Percentiles rank a stretch among this genome's conserved stretches.
Evolutionary conservation across 2,797 vertebrate genomes (phyloP).

Genomic region (Nannoperca australis): DNA sequence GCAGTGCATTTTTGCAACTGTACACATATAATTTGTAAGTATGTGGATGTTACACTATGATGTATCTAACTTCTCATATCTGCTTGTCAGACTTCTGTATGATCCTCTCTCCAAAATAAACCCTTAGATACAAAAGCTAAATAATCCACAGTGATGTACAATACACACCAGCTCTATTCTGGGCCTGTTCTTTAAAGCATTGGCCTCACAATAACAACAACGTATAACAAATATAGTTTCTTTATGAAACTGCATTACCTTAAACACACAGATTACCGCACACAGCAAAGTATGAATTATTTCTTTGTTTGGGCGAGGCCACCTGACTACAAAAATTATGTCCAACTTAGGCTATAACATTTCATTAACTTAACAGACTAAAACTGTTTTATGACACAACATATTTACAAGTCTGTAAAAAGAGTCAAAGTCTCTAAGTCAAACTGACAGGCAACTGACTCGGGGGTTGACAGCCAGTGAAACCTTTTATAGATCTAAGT

Average conservation of each 20-base stretch:
- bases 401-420: slow-evolving; percentile 55
- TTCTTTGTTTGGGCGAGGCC: slow-evolving; percentile 3
- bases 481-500: slow-evolving; percentile 44
- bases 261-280: neutral
- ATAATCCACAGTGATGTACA: neutral
- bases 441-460: slow-evolving; percentile 42
- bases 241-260: neutral
- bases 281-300: neutral
- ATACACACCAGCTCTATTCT: neutral
- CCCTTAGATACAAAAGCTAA: neutral
- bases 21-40: no score
- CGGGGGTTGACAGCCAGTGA: slow-evolving; percentile 40
- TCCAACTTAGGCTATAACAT: slow-evolving; percentile 33
- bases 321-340: slow-evolving; percentile 27
- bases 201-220: neutral
- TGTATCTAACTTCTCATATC: neutral
- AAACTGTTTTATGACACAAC: slow-evolving; percentile 51
- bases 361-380: slow-evolving; percentile 23
- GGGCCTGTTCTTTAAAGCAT: neutral
- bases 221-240: neutral
- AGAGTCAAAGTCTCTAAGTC: slow-evolving; percentile 60
- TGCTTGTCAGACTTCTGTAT: neutral
- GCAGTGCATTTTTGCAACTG: no score
- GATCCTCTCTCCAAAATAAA: slow-evolving; percentile 2
- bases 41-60: neutral